Evolutionary conservation across 2,113 vertebrate species (phyloP), one percentile per base, ranked within the genome.

Genomic region (Eclectus roratus): DNA sequence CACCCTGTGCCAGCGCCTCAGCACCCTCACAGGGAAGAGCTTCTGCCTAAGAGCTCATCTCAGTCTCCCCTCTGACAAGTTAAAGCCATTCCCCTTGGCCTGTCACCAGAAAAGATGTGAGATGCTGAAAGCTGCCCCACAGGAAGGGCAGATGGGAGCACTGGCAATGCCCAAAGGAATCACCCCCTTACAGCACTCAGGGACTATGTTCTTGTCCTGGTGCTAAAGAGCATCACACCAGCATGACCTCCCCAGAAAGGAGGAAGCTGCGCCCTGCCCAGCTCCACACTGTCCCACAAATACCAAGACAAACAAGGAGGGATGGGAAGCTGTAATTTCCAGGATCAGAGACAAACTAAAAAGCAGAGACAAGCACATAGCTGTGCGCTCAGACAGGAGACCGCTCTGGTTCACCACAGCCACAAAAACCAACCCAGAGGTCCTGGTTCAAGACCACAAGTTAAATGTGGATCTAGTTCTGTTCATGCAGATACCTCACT

Each of bases 321-420:
- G 3, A 13, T 0, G 1, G 17, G 10, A 61, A 8, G 15, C 35
- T 4, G 9, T 0, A 1, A 65, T 25, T 83, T 19, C 85, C 85
- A 77, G 23, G 0, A 27, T 3, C 37, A 61, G 23, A 76, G 17
- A 35, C 72, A 39, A 56, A 65, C 61, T 2, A 12, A 25, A 23
- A 23, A 58, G 44, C 61, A 60, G 73, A 81, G 73, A 27, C 16
- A 19, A 28, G 68, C 7, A 7, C 9, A 0, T 0, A 2, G 43
- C 55, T 17, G 25, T 17, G 69, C 20, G 47, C 58, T 56, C 65
- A 44, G 27, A 17, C 50, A 31, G 8, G 29, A 85, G 13, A 44
- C 23, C 24, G 39, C 24, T 71, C 61, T 24, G 29, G 28, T 7
- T 46, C 66, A 56, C 56, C 84, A 72, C 31, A 58, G 24, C 33